These are phyloP conservation scores for Petrocephalus zakoni DNA, from an alignment of 2,113 vertebrate genomes.

Conservation along the genomic window DNA sequence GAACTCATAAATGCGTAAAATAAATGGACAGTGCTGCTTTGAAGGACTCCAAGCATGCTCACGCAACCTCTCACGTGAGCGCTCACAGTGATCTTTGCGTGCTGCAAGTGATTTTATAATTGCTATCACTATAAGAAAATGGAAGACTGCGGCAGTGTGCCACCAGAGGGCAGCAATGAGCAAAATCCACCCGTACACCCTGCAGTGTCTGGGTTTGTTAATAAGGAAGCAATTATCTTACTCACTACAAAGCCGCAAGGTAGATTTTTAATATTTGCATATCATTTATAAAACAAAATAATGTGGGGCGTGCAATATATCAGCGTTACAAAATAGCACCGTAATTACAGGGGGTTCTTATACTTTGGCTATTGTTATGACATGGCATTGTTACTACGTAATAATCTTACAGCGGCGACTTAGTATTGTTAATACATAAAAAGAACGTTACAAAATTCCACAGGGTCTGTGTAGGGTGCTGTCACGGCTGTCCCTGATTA, in stretches of 20 bases:
- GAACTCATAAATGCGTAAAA: too few species aligned
- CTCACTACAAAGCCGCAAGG: not conserved
- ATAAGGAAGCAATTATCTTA: not conserved
- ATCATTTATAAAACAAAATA: not conserved
- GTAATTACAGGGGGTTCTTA: not conserved
- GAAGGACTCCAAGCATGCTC: too few species aligned
- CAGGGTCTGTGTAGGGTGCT: too few species aligned
- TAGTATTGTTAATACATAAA: too few species aligned
- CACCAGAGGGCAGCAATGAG: not conserved
- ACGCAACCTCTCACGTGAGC: too few species aligned
- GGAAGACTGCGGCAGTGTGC: not conserved
- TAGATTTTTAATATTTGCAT: not conserved
- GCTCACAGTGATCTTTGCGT: too few species aligned
- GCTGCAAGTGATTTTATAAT: too few species aligned
- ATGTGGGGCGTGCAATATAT: not conserved
- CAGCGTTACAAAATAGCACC: not conserved
- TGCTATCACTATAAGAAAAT: not conserved
- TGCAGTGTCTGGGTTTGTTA: not conserved
- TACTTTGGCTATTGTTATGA: not conserved
- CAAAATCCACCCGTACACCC: not conserved
- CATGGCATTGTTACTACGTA: not conserved
- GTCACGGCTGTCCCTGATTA: too few species aligned
- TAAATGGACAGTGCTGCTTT: too few species aligned
- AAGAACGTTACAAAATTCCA: too few species aligned
- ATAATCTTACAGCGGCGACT: not conserved